Evolutionary conservation across 2,113 vertebrate genomes (phyloP), one percentile per base, ranked within the genome.

Genomic region (Nothocercus julius): DNA sequence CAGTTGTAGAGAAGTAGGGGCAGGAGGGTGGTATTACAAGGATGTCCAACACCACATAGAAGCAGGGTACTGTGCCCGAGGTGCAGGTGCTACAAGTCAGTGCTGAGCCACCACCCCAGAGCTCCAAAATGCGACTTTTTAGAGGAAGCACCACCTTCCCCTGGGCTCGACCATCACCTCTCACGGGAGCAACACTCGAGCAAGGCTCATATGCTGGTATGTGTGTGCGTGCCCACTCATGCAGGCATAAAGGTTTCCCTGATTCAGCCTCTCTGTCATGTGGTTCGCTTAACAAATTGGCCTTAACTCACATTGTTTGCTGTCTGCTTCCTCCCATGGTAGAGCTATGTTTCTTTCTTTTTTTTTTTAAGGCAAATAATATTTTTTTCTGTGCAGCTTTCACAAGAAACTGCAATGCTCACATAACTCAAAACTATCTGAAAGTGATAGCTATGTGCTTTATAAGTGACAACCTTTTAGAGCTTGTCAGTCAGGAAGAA

Each of bases 401-500:
- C 74, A 88, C 62, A 64, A 82, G 73, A 88, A 94, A 86, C 63
- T 78, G 61, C 81, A 86, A 7, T 72, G 49, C 75, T 97, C 88
- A 53, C 68, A 69, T 90, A 94, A 94, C 66, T 96, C 74, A 92
- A 89, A 94, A 92, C 81, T 90, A 96, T 78, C 68, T 96, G 95
- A 94, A 97, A 97, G 62, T 90, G 94, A 97, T 96, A 95, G 92
- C 95, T 95, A 94, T 53, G 86, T 87, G 74, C 88, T 95, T 95
- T 94, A 79, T 64, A 95, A 96, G 93, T 96, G 96, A 97, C 94
- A 96, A 53, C 85, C 90, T 90, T 95, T 97, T 92, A 96, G 90
- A 95, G 80, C 34, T 45, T 93, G 94, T 96, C 96, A 97, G 67
- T 96, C 93, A 96, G 66, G 42, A 87, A 74, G 92, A 89, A 96